Conservation (phyloP, 2,113 vertebrate genomes). For the Syngnathus typhle region DNA sequence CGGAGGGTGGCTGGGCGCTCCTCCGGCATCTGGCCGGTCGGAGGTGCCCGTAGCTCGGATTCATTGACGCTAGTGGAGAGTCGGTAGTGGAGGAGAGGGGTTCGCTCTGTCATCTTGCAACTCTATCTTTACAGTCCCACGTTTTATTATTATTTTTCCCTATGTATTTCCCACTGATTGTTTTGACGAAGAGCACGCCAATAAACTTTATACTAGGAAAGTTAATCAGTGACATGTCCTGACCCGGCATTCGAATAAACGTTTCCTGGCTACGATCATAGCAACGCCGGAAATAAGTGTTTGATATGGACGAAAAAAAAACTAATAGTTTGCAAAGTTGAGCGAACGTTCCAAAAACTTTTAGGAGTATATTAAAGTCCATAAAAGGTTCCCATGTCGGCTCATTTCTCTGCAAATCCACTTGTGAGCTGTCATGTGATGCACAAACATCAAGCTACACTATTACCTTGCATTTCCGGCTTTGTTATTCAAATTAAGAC, state of each 20-base stretch:
- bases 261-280: slow-evolving; percentile 9
- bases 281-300: not conserved
- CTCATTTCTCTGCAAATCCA: not conserved
- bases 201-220: not conserved
- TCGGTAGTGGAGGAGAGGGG: slow-evolving; percentile 81
- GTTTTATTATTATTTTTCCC: not conserved
- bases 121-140: not conserved
- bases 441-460: accelerated
- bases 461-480: slow-evolving; percentile 5
- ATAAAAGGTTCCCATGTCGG: no score
- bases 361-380: not conserved
- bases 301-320: not conserved
- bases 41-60: slow-evolving; percentile 38
- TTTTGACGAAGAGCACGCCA: not conserved
- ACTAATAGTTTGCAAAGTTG: not conserved
- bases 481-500: slow-evolving; percentile 18
- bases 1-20: slow-evolving; percentile 24
- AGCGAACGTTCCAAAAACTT: not conserved
- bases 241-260: not conserved
- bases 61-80: slow-evolving; percentile 73
- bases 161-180: not conserved
- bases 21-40: slow-evolving; percentile 41
- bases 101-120: slow-evolving; percentile 72
- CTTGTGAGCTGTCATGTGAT: slow-evolving; percentile 45
- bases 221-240: slow-evolving; percentile 7